Evolutionary conservation across 2,888 invertebrate genomes (phyloP).

Genomic region (Andrena fulva): DNA sequence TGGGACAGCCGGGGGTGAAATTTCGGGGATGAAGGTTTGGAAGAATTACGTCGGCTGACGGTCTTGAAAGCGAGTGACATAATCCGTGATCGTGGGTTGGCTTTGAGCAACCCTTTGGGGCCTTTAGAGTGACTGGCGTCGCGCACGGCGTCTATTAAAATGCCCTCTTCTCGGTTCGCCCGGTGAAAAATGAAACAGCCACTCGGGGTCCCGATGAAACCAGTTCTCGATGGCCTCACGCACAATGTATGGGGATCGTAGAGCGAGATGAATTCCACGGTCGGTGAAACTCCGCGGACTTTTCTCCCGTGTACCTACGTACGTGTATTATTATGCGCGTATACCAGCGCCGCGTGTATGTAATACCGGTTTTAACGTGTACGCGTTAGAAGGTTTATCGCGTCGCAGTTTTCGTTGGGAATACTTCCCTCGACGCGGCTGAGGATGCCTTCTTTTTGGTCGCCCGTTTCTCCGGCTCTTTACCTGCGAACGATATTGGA

Average conservation of each 20-base stretch:
- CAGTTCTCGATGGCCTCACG: conserved; percentile 64
- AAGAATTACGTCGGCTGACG: not conserved
- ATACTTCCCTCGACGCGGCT: conserved; percentile 17
- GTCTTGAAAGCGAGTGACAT: no score
- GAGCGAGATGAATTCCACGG: conserved; percentile 65
- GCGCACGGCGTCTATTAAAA: conserved; percentile 63
- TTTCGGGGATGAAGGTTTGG: not conserved
- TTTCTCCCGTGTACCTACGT: conserved; percentile 37
- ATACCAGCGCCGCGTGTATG: conserved; percentile 34
- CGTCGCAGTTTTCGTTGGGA: conserved; percentile 52
- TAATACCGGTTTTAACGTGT: conserved; percentile 63
- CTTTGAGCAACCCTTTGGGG: conserved; percentile 35
- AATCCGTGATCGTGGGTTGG: not conserved
- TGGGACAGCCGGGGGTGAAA: not conserved
- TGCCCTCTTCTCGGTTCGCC: conserved; percentile 51
- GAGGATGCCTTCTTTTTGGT: conserved; percentile 32
- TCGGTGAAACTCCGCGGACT: conserved; percentile 61
- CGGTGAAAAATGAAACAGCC: conserved; percentile 56
- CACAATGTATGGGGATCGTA: conserved; percentile 60
- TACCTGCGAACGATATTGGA: conserved; percentile 49
- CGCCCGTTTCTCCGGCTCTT: conserved; percentile 35
- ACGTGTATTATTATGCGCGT: conserved; percentile 52
- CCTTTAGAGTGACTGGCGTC: conserved; percentile 35
- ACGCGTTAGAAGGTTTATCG: conserved; percentile 62
- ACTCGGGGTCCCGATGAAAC: conserved; percentile 59